Evolutionary conservation across 2,888 invertebrate species (phyloP).

Genomic region (Bedellia somnulentella): DNA sequence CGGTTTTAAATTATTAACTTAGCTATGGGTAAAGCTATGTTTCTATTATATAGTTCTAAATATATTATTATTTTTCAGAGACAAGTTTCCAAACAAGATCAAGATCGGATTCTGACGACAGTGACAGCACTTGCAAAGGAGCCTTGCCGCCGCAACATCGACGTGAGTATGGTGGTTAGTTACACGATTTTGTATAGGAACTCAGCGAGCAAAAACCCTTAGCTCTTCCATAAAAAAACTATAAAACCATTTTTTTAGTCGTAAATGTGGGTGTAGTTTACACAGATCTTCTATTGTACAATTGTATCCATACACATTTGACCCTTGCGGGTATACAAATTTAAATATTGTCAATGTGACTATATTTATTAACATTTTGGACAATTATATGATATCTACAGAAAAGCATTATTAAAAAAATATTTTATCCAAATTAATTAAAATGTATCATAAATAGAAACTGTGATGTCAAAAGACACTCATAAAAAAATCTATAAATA

Average conservation of each 20-base stretch:
- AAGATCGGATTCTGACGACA: conserved; percentile 54
- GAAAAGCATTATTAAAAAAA: no score
- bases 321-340: no score
- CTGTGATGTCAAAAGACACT: no score
- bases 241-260: neutral
- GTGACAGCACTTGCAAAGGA: conserved; percentile 53
- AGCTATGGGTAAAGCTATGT: no score
- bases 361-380: neutral
- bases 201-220: neutral
- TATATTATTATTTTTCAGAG: conserved; percentile 25
- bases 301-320: no score
- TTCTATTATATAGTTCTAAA: neutral
- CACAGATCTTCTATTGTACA: no score
- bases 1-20: no score
- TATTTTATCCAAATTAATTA: neutral
- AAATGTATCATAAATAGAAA: neutral
- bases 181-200: neutral
- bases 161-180: conserved; percentile 25
- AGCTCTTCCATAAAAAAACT: neutral
- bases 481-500: neutral
- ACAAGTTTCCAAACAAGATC: conserved; percentile 53
- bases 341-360: no score
- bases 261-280: no score
- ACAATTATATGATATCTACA: neutral
- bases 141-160: conserved; percentile 39